Base-by-base conservation (phyloP, 2,113 vertebrate species). In the Oxyura jamaicensis region DNA sequence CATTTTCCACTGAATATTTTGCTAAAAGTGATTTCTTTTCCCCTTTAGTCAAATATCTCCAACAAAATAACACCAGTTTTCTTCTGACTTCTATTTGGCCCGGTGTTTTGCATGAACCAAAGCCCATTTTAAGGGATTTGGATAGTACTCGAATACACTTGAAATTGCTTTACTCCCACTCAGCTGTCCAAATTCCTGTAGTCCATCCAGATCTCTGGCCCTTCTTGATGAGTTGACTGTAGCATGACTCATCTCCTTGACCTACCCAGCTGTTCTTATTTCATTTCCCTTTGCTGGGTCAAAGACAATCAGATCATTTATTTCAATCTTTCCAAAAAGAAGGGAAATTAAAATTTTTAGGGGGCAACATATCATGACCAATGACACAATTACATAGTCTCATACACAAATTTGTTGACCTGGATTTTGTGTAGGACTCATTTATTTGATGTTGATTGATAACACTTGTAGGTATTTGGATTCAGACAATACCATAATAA, bases 201-300 rank as follows among this genome's bases (percentile, higher is more conserved):
- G 94, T 85, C 91, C 90, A 92, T 85, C 91, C 90, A 92, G 90
- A 97, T 87, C 93, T 92, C 77, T 94, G 96, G 52, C 74, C 86
- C 71, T 94, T 96, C 87, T 90, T 88, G 73, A 90, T 72, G 88
- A 87, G 86, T 85, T 93, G 83, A 72, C 66, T 90, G 63, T 69
- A 92, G 82, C 56, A 91, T 93, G 97, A 97, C 90, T 97, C 84
- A 90, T 87, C 91, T 75, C 77, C 48, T 95, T 96, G 92, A 94
- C 88, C 88, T 95, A 53, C 74, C 82, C 96, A 97, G 93, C 84
- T 97, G 96, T 88, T 97, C 79, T 91, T 93, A 91, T 95, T 96
- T 95, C 59, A 90, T 95, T 97, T 95, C 84, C 85, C 42, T 84
- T 88, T 6, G 3, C 67, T 77, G 59, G 88, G 76, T 96, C 95